These are phyloP conservation scores for Heliconius himera DNA, from an alignment of 1,140 invertebrate genomes.

Conservation along the genomic window DNA sequence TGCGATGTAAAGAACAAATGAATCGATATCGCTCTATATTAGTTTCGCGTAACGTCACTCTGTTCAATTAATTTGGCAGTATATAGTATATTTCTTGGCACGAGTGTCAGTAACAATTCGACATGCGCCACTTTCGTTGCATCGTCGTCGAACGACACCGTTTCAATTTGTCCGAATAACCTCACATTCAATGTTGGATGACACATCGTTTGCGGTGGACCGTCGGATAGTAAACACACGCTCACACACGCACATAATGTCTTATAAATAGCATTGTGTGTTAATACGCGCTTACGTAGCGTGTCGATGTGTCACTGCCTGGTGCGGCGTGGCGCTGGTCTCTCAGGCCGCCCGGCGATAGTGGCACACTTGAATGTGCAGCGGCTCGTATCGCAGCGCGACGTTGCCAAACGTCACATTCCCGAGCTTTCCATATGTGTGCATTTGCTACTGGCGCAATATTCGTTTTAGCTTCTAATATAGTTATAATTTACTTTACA, in stretches of 20 bases:
- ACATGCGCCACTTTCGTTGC: slow-evolving; percentile 38
- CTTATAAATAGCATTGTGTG: slow-evolving; percentile 74
- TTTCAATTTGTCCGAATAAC: slow-evolving; percentile 67
- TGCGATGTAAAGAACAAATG: neutral
- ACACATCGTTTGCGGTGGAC: slow-evolving; percentile 71
- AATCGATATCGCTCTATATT: slow-evolving; percentile 15
- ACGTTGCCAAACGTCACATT: slow-evolving; percentile 64
- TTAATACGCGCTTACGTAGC: slow-evolving; percentile 73
- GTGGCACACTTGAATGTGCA: slow-evolving; percentile 55
- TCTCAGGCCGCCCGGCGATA: slow-evolving; percentile 47
- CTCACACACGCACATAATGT: slow-evolving; percentile 64
- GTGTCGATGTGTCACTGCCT: slow-evolving; percentile 65
- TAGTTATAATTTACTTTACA: neutral
- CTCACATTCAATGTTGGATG: slow-evolving; percentile 71
- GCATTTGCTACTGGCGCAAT: slow-evolving; percentile 32
- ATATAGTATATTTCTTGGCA: slow-evolving; percentile 49
- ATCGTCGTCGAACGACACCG: slow-evolving; percentile 45
- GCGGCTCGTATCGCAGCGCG: slow-evolving; percentile 51
- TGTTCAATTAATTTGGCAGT: slow-evolving; percentile 46
- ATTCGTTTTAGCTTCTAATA: slow-evolving; percentile 16
- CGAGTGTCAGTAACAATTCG: slow-evolving; percentile 26
- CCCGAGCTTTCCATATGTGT: slow-evolving; percentile 49
- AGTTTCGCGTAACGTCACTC: slow-evolving; percentile 35
- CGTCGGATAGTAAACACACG: slow-evolving; percentile 75
- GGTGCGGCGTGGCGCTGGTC: slow-evolving; percentile 44